Conservation (phyloP, 2,797 vertebrate species). For the Enteromius fasciolatus region DNA sequence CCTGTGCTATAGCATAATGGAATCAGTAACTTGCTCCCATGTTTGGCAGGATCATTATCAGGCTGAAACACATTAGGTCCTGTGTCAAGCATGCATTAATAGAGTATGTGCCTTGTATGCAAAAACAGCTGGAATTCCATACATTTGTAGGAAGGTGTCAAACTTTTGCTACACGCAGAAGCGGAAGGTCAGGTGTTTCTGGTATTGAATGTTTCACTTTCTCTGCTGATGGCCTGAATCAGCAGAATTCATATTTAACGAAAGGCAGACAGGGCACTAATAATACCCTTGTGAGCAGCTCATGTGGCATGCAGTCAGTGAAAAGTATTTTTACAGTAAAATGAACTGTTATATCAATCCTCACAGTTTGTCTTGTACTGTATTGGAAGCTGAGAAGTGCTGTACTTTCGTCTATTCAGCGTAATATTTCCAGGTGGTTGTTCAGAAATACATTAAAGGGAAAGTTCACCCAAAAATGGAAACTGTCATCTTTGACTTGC, state of each 20-base stretch:
- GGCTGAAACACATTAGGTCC: conserved; percentile 23
- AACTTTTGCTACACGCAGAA: conserved; percentile 14
- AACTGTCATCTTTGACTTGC: not conserved
- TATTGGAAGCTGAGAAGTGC: not conserved
- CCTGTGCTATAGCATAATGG: not conserved
- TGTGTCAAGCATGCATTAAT: conserved; percentile 4
- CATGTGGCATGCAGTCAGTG: conserved; percentile 28
- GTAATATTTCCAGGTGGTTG: not conserved
- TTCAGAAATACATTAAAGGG: conserved; percentile 3
- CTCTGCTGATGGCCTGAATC: conserved; percentile 28
- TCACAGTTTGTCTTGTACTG: conserved; percentile 25
- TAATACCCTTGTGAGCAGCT: conserved; percentile 1
- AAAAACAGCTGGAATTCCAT: not conserved
- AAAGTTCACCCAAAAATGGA: not conserved
- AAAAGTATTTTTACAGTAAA: conserved; percentile 13
- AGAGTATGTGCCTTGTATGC: not conserved
- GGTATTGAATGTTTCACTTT: conserved; percentile 9
- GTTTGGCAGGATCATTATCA: conserved; percentile 33
- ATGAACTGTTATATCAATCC: conserved; percentile 1
- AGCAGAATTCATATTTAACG: conserved; percentile 19
- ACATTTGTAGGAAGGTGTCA: not conserved
- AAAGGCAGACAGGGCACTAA: not conserved
- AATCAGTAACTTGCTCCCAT: not conserved
- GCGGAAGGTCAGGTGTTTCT: conserved; percentile 34
- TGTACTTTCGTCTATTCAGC: not conserved